Evolutionary conservation across 2,797 vertebrate species (phyloP).

Genomic region (Spheniscus humboldti): DNA sequence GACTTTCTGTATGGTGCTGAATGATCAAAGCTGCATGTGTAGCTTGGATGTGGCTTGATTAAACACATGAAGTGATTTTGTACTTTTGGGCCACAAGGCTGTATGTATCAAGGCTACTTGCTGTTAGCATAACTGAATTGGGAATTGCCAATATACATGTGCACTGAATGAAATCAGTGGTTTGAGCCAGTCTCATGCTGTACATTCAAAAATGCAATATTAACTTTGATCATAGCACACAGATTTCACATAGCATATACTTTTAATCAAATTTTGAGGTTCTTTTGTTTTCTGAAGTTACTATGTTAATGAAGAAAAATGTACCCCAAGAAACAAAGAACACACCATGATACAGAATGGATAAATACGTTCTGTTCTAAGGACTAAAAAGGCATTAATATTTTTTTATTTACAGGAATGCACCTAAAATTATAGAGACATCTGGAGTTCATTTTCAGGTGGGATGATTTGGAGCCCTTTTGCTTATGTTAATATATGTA

Average conservation of each 20-base stretch:
- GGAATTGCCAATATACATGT: neutral
- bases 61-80: neutral
- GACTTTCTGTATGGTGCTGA: neutral
- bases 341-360: neutral
- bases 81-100: neutral
- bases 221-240: neutral
- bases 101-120: neutral
- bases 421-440: constrained; percentile 94
- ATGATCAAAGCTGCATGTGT: neutral
- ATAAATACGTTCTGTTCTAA: neutral
- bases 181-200: neutral
- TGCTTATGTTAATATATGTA: neutral
- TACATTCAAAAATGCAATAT: neutral
- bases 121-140: neutral
- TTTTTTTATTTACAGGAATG: constrained; percentile 75
- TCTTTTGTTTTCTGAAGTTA: neutral
- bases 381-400: neutral
- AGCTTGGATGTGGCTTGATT: neutral
- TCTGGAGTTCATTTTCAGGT: constrained; percentile 99
- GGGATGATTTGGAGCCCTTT: constrained; percentile 9
- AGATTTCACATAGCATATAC: neutral
- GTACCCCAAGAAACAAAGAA: neutral
- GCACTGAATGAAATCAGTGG: neutral
- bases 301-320: neutral
- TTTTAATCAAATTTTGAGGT: neutral